These are phyloP conservation scores for Stenurella melanura DNA, from an alignment of 2,888 invertebrate species.

Conservation along the genomic window DNA sequence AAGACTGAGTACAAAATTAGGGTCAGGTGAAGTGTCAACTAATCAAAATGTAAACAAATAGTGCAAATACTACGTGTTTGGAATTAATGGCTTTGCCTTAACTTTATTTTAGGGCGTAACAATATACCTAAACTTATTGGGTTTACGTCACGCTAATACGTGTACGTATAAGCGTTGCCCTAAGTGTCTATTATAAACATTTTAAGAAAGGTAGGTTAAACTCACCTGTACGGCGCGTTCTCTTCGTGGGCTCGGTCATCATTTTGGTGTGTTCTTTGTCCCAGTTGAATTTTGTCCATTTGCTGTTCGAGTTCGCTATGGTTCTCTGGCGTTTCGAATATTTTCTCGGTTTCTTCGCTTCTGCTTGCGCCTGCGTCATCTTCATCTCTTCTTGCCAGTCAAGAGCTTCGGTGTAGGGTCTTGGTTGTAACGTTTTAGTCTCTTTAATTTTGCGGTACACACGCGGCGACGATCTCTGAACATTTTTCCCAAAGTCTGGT, in stretches of 20 bases:
- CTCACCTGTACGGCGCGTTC: neutral
- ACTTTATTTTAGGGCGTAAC: too few species aligned
- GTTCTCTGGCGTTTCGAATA: neutral
- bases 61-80: too few species aligned
- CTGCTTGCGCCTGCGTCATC: too few species aligned
- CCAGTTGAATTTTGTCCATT: conserved; percentile 18
- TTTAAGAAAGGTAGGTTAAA: neutral
- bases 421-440: neutral
- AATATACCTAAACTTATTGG: too few species aligned
- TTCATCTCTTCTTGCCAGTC: neutral
- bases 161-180: too few species aligned
- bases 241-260: too few species aligned
- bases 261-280: conserved; percentile 29
- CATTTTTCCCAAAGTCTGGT: neutral
- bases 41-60: too few species aligned
- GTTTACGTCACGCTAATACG: too few species aligned
- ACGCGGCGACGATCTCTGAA: neutral
- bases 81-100: too few species aligned
- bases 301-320: neutral
- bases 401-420: neutral
- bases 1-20: too few species aligned
- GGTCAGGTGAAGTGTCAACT: too few species aligned
- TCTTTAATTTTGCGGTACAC: neutral
- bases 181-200: too few species aligned
- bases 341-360: neutral